Conservation (phyloP, 2,797 vertebrate species). For the Apodemus agrarius region DNA sequence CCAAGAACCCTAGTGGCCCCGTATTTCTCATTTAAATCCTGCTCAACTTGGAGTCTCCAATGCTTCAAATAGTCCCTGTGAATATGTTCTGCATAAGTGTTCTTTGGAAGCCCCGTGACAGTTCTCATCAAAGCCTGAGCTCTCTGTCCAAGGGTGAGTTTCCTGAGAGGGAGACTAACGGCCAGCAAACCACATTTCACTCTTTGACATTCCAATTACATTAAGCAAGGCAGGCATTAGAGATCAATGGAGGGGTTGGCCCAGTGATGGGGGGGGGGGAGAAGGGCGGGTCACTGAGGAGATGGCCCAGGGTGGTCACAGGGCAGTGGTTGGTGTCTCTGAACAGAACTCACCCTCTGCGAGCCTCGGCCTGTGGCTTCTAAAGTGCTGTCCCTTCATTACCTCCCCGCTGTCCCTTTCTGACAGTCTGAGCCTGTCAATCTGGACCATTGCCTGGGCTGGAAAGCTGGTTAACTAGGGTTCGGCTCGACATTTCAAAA, state of each 20-base stretch:
- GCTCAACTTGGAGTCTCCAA: conserved; percentile 38
- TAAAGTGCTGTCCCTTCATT: conserved; percentile 81
- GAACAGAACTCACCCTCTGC: conserved; percentile 73
- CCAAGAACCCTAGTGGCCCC: conserved; percentile 44
- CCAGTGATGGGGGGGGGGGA: conserved; percentile 54
- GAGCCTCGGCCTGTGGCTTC: conserved; percentile 68
- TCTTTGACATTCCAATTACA: conserved; percentile 82
- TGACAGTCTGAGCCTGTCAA: conserved; percentile 74
- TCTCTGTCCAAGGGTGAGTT: conserved; percentile 74
- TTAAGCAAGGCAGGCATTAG: conserved; percentile 74
- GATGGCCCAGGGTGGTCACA: conserved; percentile 65
- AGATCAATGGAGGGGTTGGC: conserved; percentile 72
- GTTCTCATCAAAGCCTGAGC: conserved; percentile 72
- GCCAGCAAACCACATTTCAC: conserved; percentile 78
- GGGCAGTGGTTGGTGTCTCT: conserved; percentile 67
- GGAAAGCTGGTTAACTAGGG: conserved; percentile 77
- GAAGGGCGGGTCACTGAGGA: conserved; percentile 67
- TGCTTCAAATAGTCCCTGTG: conserved; percentile 49
- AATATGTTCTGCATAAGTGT: conserved; percentile 48
- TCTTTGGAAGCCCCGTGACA: conserved; percentile 53
- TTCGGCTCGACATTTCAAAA: conserved; percentile 75
- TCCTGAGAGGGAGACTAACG: conserved; percentile 71
- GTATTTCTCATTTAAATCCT: conserved; percentile 65
- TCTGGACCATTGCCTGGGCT: conserved; percentile 75
- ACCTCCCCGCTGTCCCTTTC: conserved; percentile 78